Conservation (phyloP, 2,888 invertebrate genomes). For the Sycophila texana region DNA sequence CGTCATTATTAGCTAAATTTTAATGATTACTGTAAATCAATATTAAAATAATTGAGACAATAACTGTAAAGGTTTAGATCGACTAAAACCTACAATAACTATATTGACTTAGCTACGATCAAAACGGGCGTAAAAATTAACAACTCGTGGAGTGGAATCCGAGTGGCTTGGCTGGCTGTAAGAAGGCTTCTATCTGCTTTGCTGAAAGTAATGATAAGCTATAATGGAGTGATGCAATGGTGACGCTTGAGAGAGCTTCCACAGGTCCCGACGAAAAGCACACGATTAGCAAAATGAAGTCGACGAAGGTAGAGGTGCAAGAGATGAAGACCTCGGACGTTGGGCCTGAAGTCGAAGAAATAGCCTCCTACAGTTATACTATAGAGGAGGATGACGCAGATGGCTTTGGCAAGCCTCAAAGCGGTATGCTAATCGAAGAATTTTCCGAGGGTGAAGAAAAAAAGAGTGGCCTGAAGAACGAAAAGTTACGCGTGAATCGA, state of each 20-base stretch:
- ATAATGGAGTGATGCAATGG: conserved; percentile 1
- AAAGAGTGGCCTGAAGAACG: conserved; percentile 49
- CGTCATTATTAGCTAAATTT: background rate
- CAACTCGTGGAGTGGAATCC: no score
- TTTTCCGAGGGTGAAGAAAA: conserved; percentile 75
- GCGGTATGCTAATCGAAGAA: conserved; percentile 73
- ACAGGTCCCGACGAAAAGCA: conserved; percentile 83
- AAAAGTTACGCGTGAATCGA: conserved; percentile 72
- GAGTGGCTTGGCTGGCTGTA: no score
- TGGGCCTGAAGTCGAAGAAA: conserved; percentile 80
- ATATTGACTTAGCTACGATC: no score
- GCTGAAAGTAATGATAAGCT: background rate
- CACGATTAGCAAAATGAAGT: conserved; percentile 82
- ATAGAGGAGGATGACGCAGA: conserved; percentile 75
- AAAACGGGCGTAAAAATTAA: no score
- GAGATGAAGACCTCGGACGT: conserved; percentile 74
- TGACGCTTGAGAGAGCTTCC: conserved; percentile 66
- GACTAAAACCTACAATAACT: background rate
- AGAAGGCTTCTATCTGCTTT: background rate
- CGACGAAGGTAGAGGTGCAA: conserved; percentile 80
- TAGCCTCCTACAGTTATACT: conserved; percentile 80
- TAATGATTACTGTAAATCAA: background rate
- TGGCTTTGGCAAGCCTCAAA: conserved; percentile 62
- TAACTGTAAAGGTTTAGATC: background rate
- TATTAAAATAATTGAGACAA: background rate